A percentile compares a stretch with the other conserved stretches of the same genome.
These are phyloP conservation scores for Oryzias sinensis DNA, from an alignment of 2,797 vertebrate genomes.

Conservation along the genomic window DNA sequence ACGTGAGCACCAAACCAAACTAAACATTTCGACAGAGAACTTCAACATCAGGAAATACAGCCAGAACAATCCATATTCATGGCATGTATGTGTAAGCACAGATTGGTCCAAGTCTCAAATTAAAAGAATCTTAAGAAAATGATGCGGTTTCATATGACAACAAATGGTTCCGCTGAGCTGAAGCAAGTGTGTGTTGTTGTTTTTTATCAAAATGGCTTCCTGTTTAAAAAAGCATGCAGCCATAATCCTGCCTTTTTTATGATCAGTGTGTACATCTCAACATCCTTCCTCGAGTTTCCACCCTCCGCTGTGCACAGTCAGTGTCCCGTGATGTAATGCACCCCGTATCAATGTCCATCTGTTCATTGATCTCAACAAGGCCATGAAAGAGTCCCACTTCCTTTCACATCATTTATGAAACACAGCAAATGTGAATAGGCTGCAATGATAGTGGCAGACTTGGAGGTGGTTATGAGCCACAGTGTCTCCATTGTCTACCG, in stretches of 20 bases:
- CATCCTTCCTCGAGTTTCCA: conserved; percentile 10
- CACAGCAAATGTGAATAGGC: conserved; percentile 33
- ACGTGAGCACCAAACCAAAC: too few species aligned
- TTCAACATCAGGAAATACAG: too few species aligned
- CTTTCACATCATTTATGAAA: conserved; percentile 47
- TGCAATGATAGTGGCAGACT: conserved; percentile 53
- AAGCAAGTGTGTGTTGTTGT: conserved; percentile 24
- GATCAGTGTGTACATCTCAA: conserved; percentile 14
- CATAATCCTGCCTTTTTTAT: conserved; percentile 7
- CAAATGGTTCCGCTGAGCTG: too few species aligned
- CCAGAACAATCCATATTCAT: too few species aligned
- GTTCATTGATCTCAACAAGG: conserved; percentile 36
- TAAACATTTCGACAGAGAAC: too few species aligned
- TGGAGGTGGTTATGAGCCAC: conserved; percentile 61
- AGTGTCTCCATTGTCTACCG: conserved; percentile 66
- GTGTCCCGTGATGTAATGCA: conserved; percentile 21
- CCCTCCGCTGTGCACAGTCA: conserved; percentile 17
- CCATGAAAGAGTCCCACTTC: conserved; percentile 18
- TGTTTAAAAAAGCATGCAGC: conserved; percentile 11
- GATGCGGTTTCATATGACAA: too few species aligned
- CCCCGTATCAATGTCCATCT: conserved; percentile 42
- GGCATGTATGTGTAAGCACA: too few species aligned
- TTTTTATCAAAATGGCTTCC: conserved; percentile 12
- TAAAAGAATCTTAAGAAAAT: too few species aligned
- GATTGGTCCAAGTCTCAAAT: too few species aligned